Percentiles rank a stretch among this genome's conserved stretches.
Evolutionary conservation across 1,140 invertebrate species (phyloP).

Genomic region (Semibalanus balanoides): DNA sequence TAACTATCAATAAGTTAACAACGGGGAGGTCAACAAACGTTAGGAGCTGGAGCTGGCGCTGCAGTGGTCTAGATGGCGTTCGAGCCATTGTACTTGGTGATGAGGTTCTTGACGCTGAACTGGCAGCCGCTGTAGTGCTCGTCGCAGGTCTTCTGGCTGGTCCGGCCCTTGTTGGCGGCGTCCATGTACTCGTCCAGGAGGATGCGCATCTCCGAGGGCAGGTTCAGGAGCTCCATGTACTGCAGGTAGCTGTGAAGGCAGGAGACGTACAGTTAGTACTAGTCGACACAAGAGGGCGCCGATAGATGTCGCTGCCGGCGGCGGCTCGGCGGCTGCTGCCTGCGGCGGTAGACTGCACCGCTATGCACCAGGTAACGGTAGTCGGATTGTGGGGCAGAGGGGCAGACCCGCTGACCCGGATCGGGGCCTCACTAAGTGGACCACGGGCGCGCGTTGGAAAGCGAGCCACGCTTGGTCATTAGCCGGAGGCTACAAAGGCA

Average conservation of each 20-base stretch:
- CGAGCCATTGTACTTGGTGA: slow-evolving; percentile 20
- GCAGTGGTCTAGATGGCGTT: neutral
- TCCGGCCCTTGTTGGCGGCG: slow-evolving; percentile 23
- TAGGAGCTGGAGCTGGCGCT: too few relatives aligned
- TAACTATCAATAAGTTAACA: slow-evolving; percentile 1
- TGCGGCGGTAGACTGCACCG: neutral
- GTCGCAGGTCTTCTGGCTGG: slow-evolving; percentile 22
- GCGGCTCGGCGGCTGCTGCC: too few relatives aligned
- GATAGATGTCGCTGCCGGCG: neutral
- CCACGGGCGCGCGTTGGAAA: neutral
- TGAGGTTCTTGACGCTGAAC: slow-evolving; percentile 25
- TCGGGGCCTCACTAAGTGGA: neutral
- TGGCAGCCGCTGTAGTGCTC: slow-evolving; percentile 23
- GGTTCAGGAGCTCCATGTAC: slow-evolving; percentile 21
- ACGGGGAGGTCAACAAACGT: neutral
- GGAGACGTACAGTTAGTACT: neutral
- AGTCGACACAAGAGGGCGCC: neutral
- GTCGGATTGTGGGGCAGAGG: neutral
- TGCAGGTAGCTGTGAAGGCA: slow-evolving; percentile 22
- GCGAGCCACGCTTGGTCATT: neutral
- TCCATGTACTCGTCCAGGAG: slow-evolving; percentile 23
- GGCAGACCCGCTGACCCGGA: neutral
- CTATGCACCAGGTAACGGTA: neutral
- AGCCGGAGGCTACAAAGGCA: neutral
- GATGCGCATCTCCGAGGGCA: slow-evolving; percentile 22